Percentiles rank a stretch among this genome's conserved stretches.
Evolutionary conservation across 2,888 invertebrate species (phyloP).

Genomic region (Panzeria rudis): DNA sequence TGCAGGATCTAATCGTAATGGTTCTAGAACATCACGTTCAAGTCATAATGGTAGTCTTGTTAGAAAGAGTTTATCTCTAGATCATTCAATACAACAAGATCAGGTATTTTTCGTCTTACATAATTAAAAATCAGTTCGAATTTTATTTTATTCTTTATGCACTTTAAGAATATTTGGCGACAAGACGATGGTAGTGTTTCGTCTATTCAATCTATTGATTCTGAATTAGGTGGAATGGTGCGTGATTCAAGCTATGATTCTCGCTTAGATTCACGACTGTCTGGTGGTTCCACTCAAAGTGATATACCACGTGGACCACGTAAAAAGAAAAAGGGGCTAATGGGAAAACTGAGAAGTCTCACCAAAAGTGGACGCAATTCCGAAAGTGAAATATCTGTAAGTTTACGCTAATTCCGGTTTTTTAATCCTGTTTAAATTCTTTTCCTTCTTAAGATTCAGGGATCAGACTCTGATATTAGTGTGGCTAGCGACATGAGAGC

Average conservation of each 20-base stretch:
- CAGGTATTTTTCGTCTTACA: slow-evolving; percentile 76
- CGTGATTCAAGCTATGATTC: slow-evolving; percentile 89
- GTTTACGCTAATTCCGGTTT: slow-evolving; percentile 24
- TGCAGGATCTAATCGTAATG: slow-evolving; percentile 81
- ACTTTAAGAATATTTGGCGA: slow-evolving; percentile 90
- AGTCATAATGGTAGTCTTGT: slow-evolving; percentile 85
- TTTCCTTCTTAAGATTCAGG: slow-evolving; percentile 84
- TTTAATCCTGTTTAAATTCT: neutral
- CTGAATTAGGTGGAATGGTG: slow-evolving; percentile 87
- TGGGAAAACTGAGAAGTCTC: slow-evolving; percentile 92
- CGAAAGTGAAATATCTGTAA: slow-evolving; percentile 84
- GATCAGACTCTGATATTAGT: slow-evolving; percentile 90
- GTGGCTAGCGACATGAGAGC: slow-evolving; percentile 86
- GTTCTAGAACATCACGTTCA: slow-evolving; percentile 79
- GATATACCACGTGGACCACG: slow-evolving; percentile 88
- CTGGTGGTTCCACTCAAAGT: slow-evolving; percentile 93
- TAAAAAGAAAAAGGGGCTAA: slow-evolving; percentile 91
- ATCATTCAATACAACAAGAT: slow-evolving; percentile 86
- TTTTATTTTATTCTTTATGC: neutral
- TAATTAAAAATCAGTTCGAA: neutral
- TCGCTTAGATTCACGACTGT: slow-evolving; percentile 90
- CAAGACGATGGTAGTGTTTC: slow-evolving; percentile 92
- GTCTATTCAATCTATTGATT: slow-evolving; percentile 91
- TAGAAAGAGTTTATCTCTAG: slow-evolving; percentile 89
- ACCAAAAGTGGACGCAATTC: slow-evolving; percentile 89